Evolutionary conservation across 2,888 invertebrate genomes (phyloP).

Genomic region (Polia nebulosa): DNA sequence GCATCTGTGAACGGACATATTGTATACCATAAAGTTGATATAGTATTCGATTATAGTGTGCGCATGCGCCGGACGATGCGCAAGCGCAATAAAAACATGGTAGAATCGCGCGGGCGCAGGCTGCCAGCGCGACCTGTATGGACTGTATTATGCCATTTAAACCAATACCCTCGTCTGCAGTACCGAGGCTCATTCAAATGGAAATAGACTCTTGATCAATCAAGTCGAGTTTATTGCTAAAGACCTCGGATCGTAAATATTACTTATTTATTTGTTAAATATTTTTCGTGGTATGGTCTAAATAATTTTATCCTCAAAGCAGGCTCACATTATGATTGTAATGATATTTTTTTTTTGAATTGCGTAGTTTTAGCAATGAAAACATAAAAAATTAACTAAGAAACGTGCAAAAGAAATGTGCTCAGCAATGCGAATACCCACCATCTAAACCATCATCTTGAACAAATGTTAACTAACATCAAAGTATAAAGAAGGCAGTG

Average conservation of each 20-base stretch:
- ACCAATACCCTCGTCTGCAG: conserved; percentile 22
- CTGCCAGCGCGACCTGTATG: conserved; percentile 22
- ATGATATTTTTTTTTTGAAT: no score
- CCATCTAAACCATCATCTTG: conserved; percentile 5
- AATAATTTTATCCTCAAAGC: background rate
- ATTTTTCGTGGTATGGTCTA: background rate
- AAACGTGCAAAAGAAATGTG: no score
- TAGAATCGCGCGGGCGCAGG: conserved; percentile 41
- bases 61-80: conserved; percentile 18
- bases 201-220: conserved; percentile 18
- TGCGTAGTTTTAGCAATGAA: no score
- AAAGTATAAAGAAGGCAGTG: conserved; percentile 51
- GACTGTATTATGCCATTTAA: conserved; percentile 41
- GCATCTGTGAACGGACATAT: background rate
- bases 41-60: conserved; percentile 6
- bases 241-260: background rate
- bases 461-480: conserved; percentile 1
- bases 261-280: background rate
- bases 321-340: no score
- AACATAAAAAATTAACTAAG: background rate
- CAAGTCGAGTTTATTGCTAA: background rate
- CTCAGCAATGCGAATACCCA: background rate
- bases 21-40: background rate
- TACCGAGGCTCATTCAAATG: conserved; percentile 12
- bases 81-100: conserved; percentile 60